Base-by-base conservation (phyloP, 2,888 invertebrate species). In the Netelia fuscicornis region DNA sequence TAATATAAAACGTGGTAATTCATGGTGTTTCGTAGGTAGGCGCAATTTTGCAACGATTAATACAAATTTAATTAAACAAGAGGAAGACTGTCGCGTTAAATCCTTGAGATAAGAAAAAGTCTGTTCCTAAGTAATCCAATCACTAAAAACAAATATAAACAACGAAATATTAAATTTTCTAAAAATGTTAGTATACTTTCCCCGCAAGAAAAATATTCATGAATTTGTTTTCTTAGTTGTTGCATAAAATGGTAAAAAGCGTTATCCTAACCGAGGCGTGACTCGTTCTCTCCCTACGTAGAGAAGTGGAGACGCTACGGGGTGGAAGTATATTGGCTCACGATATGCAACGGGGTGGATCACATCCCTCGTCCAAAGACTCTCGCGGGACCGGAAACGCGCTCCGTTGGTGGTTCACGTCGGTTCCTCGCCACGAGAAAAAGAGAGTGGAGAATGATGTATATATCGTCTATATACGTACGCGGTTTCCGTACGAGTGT, bases 321-420 rank as follows among this genome's bases (percentile, higher is more conserved):
- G 54, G n/a, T 10, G 58, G 13, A 54, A 65, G 42, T 56, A 72
- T 71, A 64, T 56, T 72, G 42, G 79, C 48, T 37, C 62, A 44
- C 71, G 52, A 56, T 65, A 64, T 65, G 71, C 79, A 65, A 44
- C 79, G 58, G 6, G 42, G 56, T 42, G 54, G 56, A 72, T 79
- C 68, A 44, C 64, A 56, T 72, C 54, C 8, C 44, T 71, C 52
- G 44, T 37, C 64, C 56, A 79, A 65, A 79, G 62, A 64, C 62
- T 71, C 79, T 64, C 56, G 23, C 5, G 72, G 71, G 71, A 72
- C 65, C 25, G 48, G 23, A 56, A 72, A 72, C 20, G 10, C 56
- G 71, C 52, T 37, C 37, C 30, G 13, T 42, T 25, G 23, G 56
- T 56, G 30, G 30, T 79, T 79, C 64, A 17, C 65, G 20, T 10